phyloP scores from a whole-genome alignment of 1,140 invertebrate species.

The Epicauta chinensis region DNA sequence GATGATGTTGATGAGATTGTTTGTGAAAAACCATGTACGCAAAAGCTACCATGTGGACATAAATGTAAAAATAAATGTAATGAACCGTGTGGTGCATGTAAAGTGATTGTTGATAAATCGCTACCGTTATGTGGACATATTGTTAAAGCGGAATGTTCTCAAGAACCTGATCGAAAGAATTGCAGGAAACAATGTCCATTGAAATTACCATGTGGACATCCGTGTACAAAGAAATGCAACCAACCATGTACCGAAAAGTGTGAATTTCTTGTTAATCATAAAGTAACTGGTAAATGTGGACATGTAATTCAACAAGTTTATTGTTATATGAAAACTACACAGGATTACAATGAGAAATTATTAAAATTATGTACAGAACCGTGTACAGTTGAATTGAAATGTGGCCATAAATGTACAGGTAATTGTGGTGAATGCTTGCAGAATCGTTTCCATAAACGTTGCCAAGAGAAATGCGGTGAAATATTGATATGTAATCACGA shows the following conservation, averaged over 20 bases:
- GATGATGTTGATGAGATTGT: conserved; percentile 35
- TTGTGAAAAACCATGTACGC: conserved; percentile 46
- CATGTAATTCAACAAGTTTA: conserved; percentile 42
- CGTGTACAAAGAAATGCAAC: conserved; percentile 40
- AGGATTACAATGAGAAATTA: conserved; percentile 13
- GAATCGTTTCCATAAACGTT: conserved; percentile 56
- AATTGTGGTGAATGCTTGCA: conserved; percentile 53
- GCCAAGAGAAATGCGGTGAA: conserved; percentile 52
- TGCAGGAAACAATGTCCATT: conserved; percentile 42
- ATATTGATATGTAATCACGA: conserved; percentile 58
- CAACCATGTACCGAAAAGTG: conserved; percentile 41
- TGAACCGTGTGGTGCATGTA: conserved; percentile 44
- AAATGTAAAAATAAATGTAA: conserved; percentile 45
- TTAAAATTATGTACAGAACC: conserved; percentile 42
- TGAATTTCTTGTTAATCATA: conserved; percentile 21
- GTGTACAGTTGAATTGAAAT: conserved; percentile 47
- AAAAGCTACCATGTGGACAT: conserved; percentile 46
- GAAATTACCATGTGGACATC: conserved; percentile 44
- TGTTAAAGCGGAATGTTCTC: conserved; percentile 38
- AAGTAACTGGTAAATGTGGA: conserved; percentile 41
- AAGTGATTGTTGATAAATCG: conserved; percentile 41
- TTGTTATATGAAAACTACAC: conserved; percentile 34
- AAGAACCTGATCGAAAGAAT: conserved; percentile 22
- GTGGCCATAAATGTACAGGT: conserved; percentile 54
- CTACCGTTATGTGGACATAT: conserved; percentile 44